Evolutionary conservation across 2,888 invertebrate genomes (phyloP), one percentile per base, ranked within the genome.

Genomic region (Plagodis pulveraria): DNA sequence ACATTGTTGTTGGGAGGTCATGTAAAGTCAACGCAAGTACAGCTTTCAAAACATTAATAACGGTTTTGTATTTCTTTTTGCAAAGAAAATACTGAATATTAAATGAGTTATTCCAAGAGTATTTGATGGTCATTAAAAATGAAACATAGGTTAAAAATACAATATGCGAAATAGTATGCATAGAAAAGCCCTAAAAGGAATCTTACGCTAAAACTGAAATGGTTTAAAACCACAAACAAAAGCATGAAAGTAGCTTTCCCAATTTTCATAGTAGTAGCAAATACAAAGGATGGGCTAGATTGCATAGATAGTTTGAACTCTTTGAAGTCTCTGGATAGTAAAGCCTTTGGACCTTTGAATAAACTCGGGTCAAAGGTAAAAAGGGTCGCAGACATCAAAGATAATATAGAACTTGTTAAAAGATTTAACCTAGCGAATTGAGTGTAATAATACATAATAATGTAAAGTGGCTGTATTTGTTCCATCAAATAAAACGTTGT

Each of bases 381-480:
- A 88, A 84, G 83, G 87, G 84, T 81, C 83, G 69, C 76, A 78
- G 71, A 81, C 78, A 81, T 87, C 87, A 87, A 87, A 87, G 84
- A 85, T 87, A 84, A 87, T 85, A 80, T 82, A 80, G 72, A 76
- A 83, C 76, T 78, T 83, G 83, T 87, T 84, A 81, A 79, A 83
- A 83, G 76, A 80, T 80, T 76, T 72, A 71, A 69, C 72, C 70
- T 52, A 58, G 63, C 50, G 53, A 58, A 63, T 63, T 55, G 43
- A 60, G 57, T 52, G 58, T 57, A 53, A 65, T 46, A 67, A 57
- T 58, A 64, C 56, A 56, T 53, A 49, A 56, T 53, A 52, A 51
- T 58, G 61, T 40, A 54, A 59, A 67, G 55, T 59, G 55, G 64
- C 56, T 61, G 56, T 68, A 57, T 64, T 62, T 63, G 41, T 50